Conservation (phyloP, 2,797 vertebrate genomes). For the Somateria mollissima region DNA sequence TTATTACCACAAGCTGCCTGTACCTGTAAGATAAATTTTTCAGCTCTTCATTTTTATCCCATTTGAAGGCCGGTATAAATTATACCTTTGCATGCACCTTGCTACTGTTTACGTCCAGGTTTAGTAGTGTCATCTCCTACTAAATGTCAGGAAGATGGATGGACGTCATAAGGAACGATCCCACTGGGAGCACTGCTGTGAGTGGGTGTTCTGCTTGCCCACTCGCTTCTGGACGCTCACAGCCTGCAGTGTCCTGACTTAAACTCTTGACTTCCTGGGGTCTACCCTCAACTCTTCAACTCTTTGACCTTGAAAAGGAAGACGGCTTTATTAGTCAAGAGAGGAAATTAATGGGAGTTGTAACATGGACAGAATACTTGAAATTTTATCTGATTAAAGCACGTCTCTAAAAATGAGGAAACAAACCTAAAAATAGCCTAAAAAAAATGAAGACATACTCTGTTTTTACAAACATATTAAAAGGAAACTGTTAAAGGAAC, state of each 20-base stretch:
- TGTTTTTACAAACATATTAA: neutral
- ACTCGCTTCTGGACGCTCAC: neutral
- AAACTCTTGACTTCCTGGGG: neutral
- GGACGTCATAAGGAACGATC: neutral
- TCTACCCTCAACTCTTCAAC: neutral
- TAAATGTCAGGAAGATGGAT: slow-evolving; percentile 23
- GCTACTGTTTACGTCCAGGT: neutral
- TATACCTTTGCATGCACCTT: neutral
- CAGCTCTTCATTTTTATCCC: slow-evolving; percentile 41
- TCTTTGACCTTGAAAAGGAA: neutral
- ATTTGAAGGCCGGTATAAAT: neutral
- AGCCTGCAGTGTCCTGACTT: neutral
- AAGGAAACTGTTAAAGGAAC: neutral
- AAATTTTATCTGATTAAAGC: slow-evolving; percentile 8
- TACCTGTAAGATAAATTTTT: neutral
- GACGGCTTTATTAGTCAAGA: neutral
- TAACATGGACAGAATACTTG: neutral
- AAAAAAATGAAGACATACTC: neutral
- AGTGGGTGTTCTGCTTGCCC: neutral
- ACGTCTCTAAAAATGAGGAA: neutral
- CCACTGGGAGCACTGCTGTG: neutral
- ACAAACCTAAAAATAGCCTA: neutral
- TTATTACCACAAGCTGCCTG: neutral
- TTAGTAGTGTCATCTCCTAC: neutral
- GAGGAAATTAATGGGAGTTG: neutral